Base-by-base conservation (phyloP, 1,140 invertebrate species). In the Phortica variegata region DNA sequence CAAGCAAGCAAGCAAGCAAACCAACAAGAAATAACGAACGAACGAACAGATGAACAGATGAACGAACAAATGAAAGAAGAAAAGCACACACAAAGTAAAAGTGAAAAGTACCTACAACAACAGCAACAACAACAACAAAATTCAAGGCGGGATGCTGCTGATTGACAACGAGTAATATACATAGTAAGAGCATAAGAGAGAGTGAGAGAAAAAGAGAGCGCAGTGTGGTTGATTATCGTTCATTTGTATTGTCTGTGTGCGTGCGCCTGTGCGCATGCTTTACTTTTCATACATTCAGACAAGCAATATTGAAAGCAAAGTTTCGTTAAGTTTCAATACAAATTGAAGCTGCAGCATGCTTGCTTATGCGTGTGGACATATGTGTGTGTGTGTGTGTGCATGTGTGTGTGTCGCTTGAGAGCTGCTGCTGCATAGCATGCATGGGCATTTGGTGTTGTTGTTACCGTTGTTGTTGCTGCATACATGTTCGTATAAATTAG, bases 61-160 rank as follows among this genome's bases (percentile, higher is more conserved):
- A n/a, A n/a, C n/a, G n/a, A n/a, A n/a, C n/a, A n/a, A n/a, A n/a
- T n/a, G n/a, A n/a, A n/a, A n/a, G n/a, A n/a, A n/a, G n/a, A 10
- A 26, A 26, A 26, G 23, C 62, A 55, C 54, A 59, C 63, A 62
- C 63, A 63, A 68, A 68, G 65, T 69, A 68, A 68, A 68, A 68
- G 63, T 68, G 63, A 68, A 68, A 68, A 68, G 65, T 7, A 38
- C 3, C 36, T 3, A 38, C 13, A 19, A 12, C 13, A n/a, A 15
- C 13, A 38, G 36, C 36, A 15, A 34, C 33, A 23, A 18, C 50
- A 32, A 31, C 47, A 26, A 38, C 43, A 36, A 33, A 18, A n/a
- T 31, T 13, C 40, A 23, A 46, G 52, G 32, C 38, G 23, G 43
- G 23, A 26, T 26, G 23, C 23, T 26, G 23, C 5, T 26, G 23